These are phyloP conservation scores for Aphidoletes aphidimyza DNA, from an alignment of 2,888 invertebrate genomes.

Conservation along the genomic window DNA sequence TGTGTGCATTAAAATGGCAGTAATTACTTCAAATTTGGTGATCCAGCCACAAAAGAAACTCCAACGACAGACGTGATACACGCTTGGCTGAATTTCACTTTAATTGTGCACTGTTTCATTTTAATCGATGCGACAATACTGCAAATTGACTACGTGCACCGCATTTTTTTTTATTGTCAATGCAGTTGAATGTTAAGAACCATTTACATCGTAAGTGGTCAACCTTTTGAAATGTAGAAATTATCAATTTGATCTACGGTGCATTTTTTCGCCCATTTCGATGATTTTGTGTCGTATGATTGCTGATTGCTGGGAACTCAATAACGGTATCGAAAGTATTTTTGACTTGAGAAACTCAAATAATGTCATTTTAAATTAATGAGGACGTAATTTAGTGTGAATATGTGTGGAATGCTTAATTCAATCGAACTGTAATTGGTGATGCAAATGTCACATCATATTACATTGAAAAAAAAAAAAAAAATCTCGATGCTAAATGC, in stretches of 20 bases:
- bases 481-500: neutral
- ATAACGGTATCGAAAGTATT: conserved; percentile 16
- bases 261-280: neutral
- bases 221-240: neutral
- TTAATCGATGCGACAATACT: conserved; percentile 15
- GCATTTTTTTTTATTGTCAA: neutral
- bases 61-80: neutral
- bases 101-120: conserved; percentile 6
- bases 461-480: neutral
- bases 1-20: neutral
- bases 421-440: conserved; percentile 23
- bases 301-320: neutral
- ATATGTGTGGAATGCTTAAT: neutral
- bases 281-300: neutral
- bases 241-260: neutral
- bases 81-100: conserved; percentile 17
- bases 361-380: conserved; percentile 48
- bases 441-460: conserved; percentile 40
- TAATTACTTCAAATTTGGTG: conserved; percentile 6
- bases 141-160: neutral
- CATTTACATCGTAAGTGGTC: neutral
- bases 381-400: neutral
- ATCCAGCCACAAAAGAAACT: too few relatives aligned
- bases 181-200: neutral
- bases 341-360: neutral